Percentiles rank a stretch among this genome's conserved stretches.
phyloP scores from a whole-genome alignment of 2,888 invertebrate species.

The Amiota mariae region DNA sequence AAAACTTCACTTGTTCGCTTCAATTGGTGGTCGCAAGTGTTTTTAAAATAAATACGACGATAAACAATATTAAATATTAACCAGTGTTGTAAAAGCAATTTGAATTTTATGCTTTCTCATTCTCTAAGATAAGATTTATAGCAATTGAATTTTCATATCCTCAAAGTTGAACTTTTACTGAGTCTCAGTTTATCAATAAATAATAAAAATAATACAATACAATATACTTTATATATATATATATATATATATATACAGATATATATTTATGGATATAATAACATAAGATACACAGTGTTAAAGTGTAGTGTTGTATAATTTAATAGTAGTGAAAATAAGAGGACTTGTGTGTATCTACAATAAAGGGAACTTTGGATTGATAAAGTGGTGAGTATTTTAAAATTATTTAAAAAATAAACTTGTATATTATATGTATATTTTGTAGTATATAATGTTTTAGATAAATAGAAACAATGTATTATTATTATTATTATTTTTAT shows the following conservation, averaged over 20 bases:
- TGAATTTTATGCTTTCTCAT: constrained; percentile 5
- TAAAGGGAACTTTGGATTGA: too few species aligned
- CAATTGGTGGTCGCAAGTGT: constrained; percentile 3
- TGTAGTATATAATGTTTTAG: too few species aligned
- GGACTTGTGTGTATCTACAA: too few species aligned
- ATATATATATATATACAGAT: too few species aligned
- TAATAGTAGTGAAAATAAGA: too few species aligned
- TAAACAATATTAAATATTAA: constrained; percentile 18
- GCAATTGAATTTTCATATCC: constrained; percentile 13
- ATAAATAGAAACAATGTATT: too few species aligned
- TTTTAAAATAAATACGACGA: neutral
- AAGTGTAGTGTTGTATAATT: neutral
- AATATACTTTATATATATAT: too few species aligned
- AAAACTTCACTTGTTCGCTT: neutral
- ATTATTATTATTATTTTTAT: too few species aligned
- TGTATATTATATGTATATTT: too few species aligned
- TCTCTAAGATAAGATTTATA: neutral
- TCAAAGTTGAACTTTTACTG: neutral
- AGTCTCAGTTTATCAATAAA: constrained; percentile 12
- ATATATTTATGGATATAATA: too few species aligned
- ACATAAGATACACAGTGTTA: neutral
- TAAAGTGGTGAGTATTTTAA: too few species aligned
- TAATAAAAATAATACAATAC: neutral
- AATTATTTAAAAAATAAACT: too few species aligned
- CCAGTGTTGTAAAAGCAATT: constrained; percentile 19